phyloP scores from a whole-genome alignment of 1,140 invertebrate species.

The Dendrolimus punctatus region DNA sequence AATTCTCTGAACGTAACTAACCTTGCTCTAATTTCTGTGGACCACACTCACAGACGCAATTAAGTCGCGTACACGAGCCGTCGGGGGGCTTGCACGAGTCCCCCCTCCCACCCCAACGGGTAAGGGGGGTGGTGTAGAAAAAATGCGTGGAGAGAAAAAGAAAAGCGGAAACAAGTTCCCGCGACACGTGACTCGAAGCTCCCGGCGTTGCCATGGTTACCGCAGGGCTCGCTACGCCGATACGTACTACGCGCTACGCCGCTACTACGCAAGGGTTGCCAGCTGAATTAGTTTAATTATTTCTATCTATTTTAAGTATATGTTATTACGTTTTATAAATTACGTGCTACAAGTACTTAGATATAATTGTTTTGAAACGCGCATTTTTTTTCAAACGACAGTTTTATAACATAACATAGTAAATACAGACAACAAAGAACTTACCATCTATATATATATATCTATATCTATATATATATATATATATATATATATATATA shows the following conservation, averaged over 20 bases:
- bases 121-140: conserved; percentile 33
- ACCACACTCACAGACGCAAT: conserved; percentile 70
- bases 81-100: conserved; percentile 19
- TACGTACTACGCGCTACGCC: conserved; percentile 2
- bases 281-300: too few species aligned
- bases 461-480: too few species aligned
- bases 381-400: too few species aligned
- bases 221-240: conserved; percentile 20
- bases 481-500: too few species aligned
- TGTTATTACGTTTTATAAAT: too few species aligned
- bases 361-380: too few species aligned
- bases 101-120: conserved; percentile 3
- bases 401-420: too few species aligned
- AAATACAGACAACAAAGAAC: too few species aligned
- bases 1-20: conserved; percentile 35
- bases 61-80: conserved; percentile 61
- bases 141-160: conserved; percentile 50
- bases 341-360: too few species aligned
- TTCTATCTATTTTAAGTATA: too few species aligned
- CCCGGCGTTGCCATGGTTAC: conserved; percentile 59
- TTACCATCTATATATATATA: too few species aligned
- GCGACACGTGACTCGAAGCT: conserved; percentile 66
- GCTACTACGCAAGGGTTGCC: neutral
- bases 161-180: conserved; percentile 59
- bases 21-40: conserved; percentile 63